These are phyloP conservation scores for Rousettus madagascariensis DNA, from an alignment of 2,797 vertebrate genomes.

Conservation along the genomic window DNA sequence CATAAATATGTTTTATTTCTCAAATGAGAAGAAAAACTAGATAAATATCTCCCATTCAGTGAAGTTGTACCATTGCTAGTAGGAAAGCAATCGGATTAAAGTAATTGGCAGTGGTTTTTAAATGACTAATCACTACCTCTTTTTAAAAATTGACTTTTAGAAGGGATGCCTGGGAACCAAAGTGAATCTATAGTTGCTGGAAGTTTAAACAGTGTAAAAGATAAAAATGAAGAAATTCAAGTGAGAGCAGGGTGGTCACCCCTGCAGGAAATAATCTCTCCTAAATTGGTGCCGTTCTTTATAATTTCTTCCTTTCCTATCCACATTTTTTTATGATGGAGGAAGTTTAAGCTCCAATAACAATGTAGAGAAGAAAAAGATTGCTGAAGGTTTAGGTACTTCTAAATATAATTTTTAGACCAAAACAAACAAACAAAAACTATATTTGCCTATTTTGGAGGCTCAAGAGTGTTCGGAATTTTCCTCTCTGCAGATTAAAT, in stretches of 20 bases:
- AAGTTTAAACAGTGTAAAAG: background rate
- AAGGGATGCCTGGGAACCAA: background rate
- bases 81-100: background rate
- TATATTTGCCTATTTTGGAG: background rate
- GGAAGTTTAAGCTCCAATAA: background rate
- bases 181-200: background rate
- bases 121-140: conserved; percentile 12
- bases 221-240: conserved; percentile 1
- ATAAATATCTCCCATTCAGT: background rate
- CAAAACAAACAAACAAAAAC: background rate
- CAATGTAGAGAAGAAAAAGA: background rate
- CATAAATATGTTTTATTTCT: conserved; percentile 9
- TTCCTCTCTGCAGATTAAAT: background rate
- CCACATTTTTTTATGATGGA: background rate
- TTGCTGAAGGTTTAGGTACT: background rate
- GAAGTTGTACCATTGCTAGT: background rate
- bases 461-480: background rate
- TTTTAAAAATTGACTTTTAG: background rate
- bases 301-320: background rate
- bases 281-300: background rate
- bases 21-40: background rate
- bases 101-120: background rate
- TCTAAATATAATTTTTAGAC: conserved; percentile 42
- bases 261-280: background rate
- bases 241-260: background rate